Base-by-base conservation (phyloP, 2,797 vertebrate genomes). In the Margarornis squamiger region DNA sequence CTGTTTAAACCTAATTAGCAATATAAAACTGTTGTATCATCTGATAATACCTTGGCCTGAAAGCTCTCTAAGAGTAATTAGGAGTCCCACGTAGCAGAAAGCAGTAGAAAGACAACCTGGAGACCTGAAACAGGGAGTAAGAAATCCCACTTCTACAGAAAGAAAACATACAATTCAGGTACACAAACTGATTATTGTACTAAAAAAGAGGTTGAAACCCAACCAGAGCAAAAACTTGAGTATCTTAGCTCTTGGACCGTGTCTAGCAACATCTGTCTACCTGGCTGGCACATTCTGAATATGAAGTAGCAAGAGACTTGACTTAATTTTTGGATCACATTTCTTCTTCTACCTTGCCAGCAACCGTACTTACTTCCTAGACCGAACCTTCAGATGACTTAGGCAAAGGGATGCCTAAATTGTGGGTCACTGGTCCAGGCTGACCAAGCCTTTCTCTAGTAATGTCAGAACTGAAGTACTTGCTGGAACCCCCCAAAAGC, bases 121-220 rank as follows among this genome's bases (percentile, higher is more conserved):
- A 52, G 52, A 65, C 6, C 20, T 55, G 46, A 49, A 91, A 21
- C 4, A 70, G 21, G 18, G 10, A 91, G 19, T 14, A 55, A 1
- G 1, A 91, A 36, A 74, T 34, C 26, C 8, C 26, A 52, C 2
- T 39, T 76, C 19, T 17, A 48, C 11, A 38, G 20, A 41, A 94
- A 55, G 8, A 27, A 62, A 70, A 46, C 29, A 41, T 12, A 34
- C 4, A 20, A 16, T 78, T 74, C 0, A 0, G 15, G 23, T 63
- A 32, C 15, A 23, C 21, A 61, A 62, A 78, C 20, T 51, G 17
- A 29, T 1, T 29, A 36, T 21, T 1, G 1, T 9, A 29, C 9
- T 24, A 52, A 71, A 70, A 41, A 61, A 29, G 29, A 48, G 62
- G 24, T 24, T 38, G 29, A 72, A 94, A 82, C 7, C 6, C 12